phyloP scores from a whole-genome alignment of 2,888 invertebrate species.

The Eucriotettix oculatus region DNA sequence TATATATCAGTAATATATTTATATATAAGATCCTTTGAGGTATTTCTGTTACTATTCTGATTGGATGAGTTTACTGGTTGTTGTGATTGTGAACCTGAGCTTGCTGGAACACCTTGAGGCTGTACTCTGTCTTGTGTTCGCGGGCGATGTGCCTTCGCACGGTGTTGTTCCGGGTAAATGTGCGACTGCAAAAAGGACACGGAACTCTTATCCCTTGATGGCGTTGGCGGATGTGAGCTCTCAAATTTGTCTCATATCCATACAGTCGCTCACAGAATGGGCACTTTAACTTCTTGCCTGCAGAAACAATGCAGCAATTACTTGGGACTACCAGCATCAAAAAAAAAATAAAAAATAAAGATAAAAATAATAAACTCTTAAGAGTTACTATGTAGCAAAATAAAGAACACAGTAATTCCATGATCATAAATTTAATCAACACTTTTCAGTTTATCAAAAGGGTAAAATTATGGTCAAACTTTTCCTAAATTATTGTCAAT shows the following conservation, averaged over 20 bases:
- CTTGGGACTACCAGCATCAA: too few relatives aligned
- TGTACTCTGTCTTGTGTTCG: slow-evolving; percentile 64
- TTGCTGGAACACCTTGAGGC: slow-evolving; percentile 45
- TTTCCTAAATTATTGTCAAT: too few relatives aligned
- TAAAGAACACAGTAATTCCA: too few relatives aligned
- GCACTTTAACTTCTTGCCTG: slow-evolving; percentile 83
- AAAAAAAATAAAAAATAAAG: too few relatives aligned
- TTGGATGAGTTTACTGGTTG: slow-evolving; percentile 30
- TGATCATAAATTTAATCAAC: too few relatives aligned
- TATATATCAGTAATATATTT: slow-evolving; percentile 12
- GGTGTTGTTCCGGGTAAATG: slow-evolving; percentile 84
- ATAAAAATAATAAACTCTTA: too few relatives aligned
- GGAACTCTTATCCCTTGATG: slow-evolving; percentile 85
- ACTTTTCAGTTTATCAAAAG: too few relatives aligned
- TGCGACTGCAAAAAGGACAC: slow-evolving; percentile 78
- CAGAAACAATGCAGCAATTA: background rate
- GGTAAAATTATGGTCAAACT: too few relatives aligned
- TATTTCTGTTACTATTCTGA: slow-evolving; percentile 15
- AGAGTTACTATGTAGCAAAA: too few relatives aligned
- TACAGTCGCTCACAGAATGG: slow-evolving; percentile 84
- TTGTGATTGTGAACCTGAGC: slow-evolving; percentile 42
- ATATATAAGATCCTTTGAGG: slow-evolving; percentile 15
- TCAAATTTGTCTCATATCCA: slow-evolving; percentile 82
- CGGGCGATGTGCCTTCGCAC: slow-evolving; percentile 80
- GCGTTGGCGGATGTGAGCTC: slow-evolving; percentile 80